Base-by-base conservation (phyloP, 2,888 invertebrate species). In the Coleophora deauratella region DNA sequence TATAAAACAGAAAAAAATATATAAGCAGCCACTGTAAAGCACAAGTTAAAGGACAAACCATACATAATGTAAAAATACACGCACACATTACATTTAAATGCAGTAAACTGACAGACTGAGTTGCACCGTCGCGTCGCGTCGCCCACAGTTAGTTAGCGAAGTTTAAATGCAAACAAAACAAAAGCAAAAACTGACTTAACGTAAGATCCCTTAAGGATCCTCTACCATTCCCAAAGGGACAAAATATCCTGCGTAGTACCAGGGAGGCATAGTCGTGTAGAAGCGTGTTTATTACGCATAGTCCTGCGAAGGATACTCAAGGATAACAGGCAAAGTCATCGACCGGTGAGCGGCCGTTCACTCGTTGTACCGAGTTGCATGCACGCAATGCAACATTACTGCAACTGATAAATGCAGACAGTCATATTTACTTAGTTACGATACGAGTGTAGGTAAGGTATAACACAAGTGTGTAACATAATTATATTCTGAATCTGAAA, bases 161-260 rank as follows among this genome's bases (percentile, higher is more conserved):
- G 21, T 4, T 4, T 6, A 21, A 21, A 21, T 21, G 6, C 21
- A 21, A 21, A 21, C 21, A 21, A 6, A 38, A 34, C 15, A 34
- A 33, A 35, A 40, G 12, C 27, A 36, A 36, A 27, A 28, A 35
- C 11, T 11, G 10, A 36, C 14, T 9, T 12, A n/a, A 3, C 34
- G 35, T 13, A 41, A 37, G 42, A 31, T 44, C 77, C 78, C 74
- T 76, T 74, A 72, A 71, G 73, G 71, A 73, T 65, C 54, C 49
- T 54, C 54, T 57, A 60, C 63, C 66, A 72, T 76, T 86, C 86
- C 86, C 86, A 82, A 86, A 86, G 86, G 86, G 86, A 86, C 85
- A 68, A 86, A 86, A 81, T 86, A 86, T 86, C 86, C 86, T 86
- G 86, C 78, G 63, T 65, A 59, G 45, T 79, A 86, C 85, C 66